Evolutionary conservation across 2,797 vertebrate genomes (phyloP), one percentile per base, ranked within the genome.

Genomic region (Thalassophryne amazonica): DNA sequence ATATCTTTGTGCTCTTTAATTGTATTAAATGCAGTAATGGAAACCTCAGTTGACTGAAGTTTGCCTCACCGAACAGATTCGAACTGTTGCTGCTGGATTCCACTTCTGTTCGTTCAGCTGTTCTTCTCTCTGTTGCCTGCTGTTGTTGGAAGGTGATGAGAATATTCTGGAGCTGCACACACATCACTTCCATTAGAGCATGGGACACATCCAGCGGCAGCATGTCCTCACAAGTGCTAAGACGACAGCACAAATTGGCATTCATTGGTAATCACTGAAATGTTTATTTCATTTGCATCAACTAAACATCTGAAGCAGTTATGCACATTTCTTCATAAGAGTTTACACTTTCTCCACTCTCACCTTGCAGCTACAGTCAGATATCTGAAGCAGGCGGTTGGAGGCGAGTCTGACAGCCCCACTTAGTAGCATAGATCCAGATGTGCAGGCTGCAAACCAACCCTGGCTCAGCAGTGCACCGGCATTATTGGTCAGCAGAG

Each of bases 281-380:
- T n/a, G 16, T 2, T 25, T 6, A 7, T 23, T 39, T 13, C 5
- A 29, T 4, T 34, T 36, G 4, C 22, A 5, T 18, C 1, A 48
- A 16, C 5, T 7, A 34, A 32, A 43, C 4, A 22, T 0, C 3
- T 13, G 1, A 6, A 6, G 3, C 12, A 8, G 14, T 12, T 2
- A 5, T 20, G 3, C 10, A 28, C 12, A 9, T 1, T 22, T 22
- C 0, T 19, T n/a, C 7, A 0, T 15, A 54, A 11, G 1, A 13
- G 11, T 20, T 27, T 15, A 4, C 4, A 8, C 1, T 47, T 6
- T 35, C 5, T 11, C 27, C 3, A 22, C n/a, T 19, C 63, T 80
- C 57, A 93, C 92, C 92, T 92, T 24, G 91, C 86, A 24, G 90
- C 84, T 16, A 93, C 87, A n/a, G 89, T 91, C 29, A 93, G n/a